Percentiles rank a stretch among this genome's conserved stretches.
These are phyloP conservation scores for Melanaphis sacchari DNA, from an alignment of 1,140 invertebrate genomes.

Conservation along the genomic window DNA sequence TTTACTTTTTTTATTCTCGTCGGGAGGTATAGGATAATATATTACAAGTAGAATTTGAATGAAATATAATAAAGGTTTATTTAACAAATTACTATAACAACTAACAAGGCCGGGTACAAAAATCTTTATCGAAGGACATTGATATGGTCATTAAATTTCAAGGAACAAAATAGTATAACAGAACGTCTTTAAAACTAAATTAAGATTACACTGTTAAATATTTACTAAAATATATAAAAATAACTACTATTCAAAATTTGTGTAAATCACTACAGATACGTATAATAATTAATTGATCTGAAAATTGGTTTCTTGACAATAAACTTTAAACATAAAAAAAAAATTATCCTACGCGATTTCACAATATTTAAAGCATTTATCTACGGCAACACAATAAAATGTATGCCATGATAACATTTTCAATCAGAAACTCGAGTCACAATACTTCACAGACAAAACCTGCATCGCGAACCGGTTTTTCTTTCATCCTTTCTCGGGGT, in stretches of 20 bases:
- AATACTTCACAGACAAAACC: conserved; percentile 54
- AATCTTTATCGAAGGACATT: conserved; percentile 4
- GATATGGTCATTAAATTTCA: conserved; percentile 37
- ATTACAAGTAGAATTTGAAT: not conserved
- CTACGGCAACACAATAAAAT: not conserved
- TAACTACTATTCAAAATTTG: not conserved
- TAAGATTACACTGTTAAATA: not conserved
- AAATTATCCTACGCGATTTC: not conserved
- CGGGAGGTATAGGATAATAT: not conserved
- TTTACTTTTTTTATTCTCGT: not conserved
- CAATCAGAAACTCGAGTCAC: conserved; percentile 50
- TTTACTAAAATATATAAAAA: not conserved
- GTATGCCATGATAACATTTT: conserved; percentile 49
- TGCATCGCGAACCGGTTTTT: conserved; percentile 55
- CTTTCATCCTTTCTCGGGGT: conserved; percentile 46
- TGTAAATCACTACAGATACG: not conserved
- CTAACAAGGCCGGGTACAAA: not conserved
- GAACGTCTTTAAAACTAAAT: not conserved
- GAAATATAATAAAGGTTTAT: not conserved
- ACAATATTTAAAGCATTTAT: not conserved
- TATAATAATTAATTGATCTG: not conserved
- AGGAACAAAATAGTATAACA: conserved; percentile 28
- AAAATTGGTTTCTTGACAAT: not conserved
- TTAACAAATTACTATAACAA: not conserved
- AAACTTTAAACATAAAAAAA: not conserved